Percentiles rank a stretch among this genome's conserved stretches.
phyloP scores from a whole-genome alignment of 2,797 vertebrate species.

The Leptoclinus maculatus region DNA sequence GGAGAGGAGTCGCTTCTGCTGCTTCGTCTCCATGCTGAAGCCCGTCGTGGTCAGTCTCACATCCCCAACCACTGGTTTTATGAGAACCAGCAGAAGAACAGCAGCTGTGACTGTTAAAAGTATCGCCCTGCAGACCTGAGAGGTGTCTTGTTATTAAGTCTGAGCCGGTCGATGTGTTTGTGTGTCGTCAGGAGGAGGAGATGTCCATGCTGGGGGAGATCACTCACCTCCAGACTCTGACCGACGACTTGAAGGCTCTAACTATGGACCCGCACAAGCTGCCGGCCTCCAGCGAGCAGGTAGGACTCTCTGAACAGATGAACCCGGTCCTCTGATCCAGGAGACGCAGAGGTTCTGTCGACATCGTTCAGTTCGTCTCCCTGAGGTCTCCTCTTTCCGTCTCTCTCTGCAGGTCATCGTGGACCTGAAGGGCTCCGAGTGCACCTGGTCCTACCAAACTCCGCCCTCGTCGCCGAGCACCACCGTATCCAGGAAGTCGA shows the following conservation, averaged over 20 bases:
- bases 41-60: conserved; percentile 91
- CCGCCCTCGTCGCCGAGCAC: conserved; percentile 96
- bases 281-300: conserved; percentile 95
- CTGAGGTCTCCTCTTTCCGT: background rate
- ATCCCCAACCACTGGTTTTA: background rate
- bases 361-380: too few relatives aligned
- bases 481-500: conserved; percentile 96
- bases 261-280: conserved; percentile 98
- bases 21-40: conserved; percentile 92
- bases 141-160: too few relatives aligned
- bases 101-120: too few relatives aligned
- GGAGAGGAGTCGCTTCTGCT: conserved; percentile 93
- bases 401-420: conserved; percentile 87
- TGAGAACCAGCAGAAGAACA: too few relatives aligned
- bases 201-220: conserved; percentile 97
- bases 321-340: too few relatives aligned
- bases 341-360: too few relatives aligned
- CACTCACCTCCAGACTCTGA: conserved; percentile 94
- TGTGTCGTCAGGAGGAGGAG: conserved; percentile 90
- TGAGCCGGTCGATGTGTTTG: background rate
- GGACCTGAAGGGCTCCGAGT: conserved; percentile 96
- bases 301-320: conserved; percentile 44
- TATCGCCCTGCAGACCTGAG: too few relatives aligned
- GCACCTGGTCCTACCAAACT: conserved; percentile 95
- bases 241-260: conserved; percentile 92